These are phyloP conservation scores for Carettochelys insculpta DNA, from an alignment of 2,113 vertebrate species.

Conservation along the genomic window DNA sequence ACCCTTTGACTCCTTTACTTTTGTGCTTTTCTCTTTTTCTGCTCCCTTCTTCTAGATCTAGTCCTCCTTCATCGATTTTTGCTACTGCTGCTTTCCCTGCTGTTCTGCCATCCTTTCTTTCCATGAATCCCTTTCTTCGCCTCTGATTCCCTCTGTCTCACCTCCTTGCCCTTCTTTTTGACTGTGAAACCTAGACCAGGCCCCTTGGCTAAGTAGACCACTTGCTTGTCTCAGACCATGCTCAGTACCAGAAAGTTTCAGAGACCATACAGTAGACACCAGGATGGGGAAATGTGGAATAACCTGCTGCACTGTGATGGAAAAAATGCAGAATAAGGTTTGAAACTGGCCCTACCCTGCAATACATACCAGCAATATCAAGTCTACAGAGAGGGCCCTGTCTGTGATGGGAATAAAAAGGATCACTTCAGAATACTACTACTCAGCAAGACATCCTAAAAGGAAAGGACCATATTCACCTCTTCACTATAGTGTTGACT, in stretches of 20 bases:
- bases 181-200: background rate
- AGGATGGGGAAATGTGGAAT: background rate
- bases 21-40: background rate
- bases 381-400: background rate
- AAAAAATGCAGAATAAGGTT: background rate
- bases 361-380: background rate
- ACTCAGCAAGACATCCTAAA: background rate
- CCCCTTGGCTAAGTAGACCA: background rate
- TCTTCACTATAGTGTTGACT: background rate
- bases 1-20: background rate
- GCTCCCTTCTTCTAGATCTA: background rate
- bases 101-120: background rate
- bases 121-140: rapidly evolving
- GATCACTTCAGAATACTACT: background rate
- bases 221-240: slow-evolving; percentile 36
- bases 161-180: background rate
- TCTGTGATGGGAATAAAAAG: background rate
- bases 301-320: background rate
- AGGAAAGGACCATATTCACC: background rate
- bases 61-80: background rate
- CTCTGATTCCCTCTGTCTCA: background rate
- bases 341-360: background rate
- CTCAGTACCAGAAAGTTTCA: background rate
- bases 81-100: background rate
- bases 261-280: background rate